Evolutionary conservation across 2,888 invertebrate species (phyloP).

Genomic region (Polyommatus iphigenia): DNA sequence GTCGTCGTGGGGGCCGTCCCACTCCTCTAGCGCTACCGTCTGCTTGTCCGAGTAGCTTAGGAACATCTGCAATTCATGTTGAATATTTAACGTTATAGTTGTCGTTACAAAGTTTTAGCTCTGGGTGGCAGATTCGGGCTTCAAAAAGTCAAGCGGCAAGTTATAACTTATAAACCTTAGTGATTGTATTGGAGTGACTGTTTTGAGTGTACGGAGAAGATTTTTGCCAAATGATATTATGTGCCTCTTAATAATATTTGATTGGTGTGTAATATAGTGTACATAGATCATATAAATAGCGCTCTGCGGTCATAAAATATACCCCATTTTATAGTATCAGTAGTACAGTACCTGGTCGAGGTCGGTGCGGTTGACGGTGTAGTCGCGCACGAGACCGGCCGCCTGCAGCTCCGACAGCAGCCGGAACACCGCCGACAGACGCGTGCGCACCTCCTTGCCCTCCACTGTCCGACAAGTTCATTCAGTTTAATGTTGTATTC

Average conservation of each 20-base stretch:
- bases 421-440: slow-evolving; percentile 73
- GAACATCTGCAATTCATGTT: slow-evolving; percentile 60
- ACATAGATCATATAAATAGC: too few species aligned
- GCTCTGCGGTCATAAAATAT: too few species aligned
- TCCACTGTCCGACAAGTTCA: slow-evolving; percentile 48
- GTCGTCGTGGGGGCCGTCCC: slow-evolving; percentile 36
- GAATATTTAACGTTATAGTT: neutral
- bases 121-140: neutral
- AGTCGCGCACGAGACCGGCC: slow-evolving; percentile 75
- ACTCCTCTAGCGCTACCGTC: slow-evolving; percentile 46
- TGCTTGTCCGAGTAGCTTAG: slow-evolving; percentile 55
- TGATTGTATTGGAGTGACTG: too few species aligned
- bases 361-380: slow-evolving; percentile 80
- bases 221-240: too few species aligned
- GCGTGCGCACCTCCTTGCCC: slow-evolving; percentile 58
- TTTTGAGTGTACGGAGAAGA: too few species aligned
- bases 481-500: neutral
- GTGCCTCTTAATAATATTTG: too few species aligned
- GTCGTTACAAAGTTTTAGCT: neutral
- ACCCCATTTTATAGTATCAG: neutral
- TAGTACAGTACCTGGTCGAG: slow-evolving; percentile 74
- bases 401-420: slow-evolving; percentile 71
- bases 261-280: too few species aligned
- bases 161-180: too few species aligned
- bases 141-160: neutral